Evolutionary conservation across 2,888 invertebrate genomes (phyloP).

Genomic region (Agapetus fuscipes): DNA sequence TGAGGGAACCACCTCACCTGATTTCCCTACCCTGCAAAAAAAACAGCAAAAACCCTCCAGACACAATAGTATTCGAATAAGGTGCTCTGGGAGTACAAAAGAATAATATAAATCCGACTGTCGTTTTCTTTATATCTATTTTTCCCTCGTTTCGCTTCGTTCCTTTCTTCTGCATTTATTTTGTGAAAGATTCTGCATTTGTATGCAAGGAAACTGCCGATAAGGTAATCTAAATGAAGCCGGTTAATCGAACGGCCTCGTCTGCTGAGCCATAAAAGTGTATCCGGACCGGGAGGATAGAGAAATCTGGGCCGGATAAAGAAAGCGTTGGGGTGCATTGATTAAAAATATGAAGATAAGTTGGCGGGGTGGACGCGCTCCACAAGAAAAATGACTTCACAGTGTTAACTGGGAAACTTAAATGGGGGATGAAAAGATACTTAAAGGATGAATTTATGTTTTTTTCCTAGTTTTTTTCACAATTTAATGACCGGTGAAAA

Average conservation of each 20-base stretch:
- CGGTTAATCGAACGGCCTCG: conserved; percentile 20
- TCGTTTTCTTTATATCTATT: conserved; percentile 21
- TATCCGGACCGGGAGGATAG: conserved; percentile 7
- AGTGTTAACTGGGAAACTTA: no score
- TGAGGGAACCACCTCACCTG: conserved; percentile 14
- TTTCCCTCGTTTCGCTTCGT: conserved; percentile 16
- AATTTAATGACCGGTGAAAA: no score
- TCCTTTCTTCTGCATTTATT: conserved; percentile 20
- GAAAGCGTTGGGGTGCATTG: background rate
- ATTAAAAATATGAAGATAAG: no score
- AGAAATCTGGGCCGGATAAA: background rate
- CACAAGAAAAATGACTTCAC: no score
- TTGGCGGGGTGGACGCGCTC: no score
- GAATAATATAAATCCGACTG: conserved; percentile 20
- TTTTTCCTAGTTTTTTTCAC: no score
- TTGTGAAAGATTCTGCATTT: conserved; percentile 17
- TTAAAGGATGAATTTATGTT: no score
- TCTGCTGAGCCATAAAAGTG: conserved; percentile 10
- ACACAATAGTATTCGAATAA: conserved; percentile 20
- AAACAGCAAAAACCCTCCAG: conserved; percentile 19
- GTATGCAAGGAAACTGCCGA: conserved; percentile 17
- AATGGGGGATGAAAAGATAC: no score
- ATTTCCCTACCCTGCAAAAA: conserved; percentile 9
- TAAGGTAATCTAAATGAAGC: conserved; percentile 19
- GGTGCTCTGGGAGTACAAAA: conserved; percentile 20